Evolutionary conservation across 2,797 vertebrate species (phyloP), one percentile per base, ranked within the genome.

Genomic region (Kryptolebias ocellatus): DNA sequence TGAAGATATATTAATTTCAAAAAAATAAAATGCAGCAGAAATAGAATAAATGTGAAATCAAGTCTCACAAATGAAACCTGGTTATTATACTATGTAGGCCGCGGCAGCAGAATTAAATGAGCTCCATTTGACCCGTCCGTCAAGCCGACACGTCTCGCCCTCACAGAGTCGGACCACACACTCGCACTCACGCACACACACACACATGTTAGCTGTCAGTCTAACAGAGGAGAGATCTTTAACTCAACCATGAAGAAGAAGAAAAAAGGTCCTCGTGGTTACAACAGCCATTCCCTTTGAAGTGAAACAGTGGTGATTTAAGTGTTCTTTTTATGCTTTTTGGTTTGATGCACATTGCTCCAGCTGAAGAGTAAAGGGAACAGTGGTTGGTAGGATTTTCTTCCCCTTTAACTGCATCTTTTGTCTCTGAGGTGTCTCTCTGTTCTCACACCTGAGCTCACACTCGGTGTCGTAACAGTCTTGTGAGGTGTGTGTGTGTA

Each of bases 281-380:
- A 79, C 74, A 80, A 86, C 88, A 90, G 85, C 82, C 83, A 84
- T 89, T 88, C 88, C 83, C 83, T 90, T 85, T 84, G 83, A 83
- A 67, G 89, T 93, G 90, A 89, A 86, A 86, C 85, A 87, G 83
- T 89, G 79, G 83, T 87, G 86, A 87, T 80, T 83, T 76, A 65
- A 80, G 84, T 92, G 84, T 90, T 81, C 53, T 54, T 70, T 83
- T 84, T 67, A 87, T 90, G 72, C 84, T 93, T 94, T 94, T 94
- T 93, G 93, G 93, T 93, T 93, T 91, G 89, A 91, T 89, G 89
- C 89, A 89, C 83, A 55, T 90, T 79, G 86, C 86, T 91, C 90
- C 90, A 87, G 89, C 84, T 87, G 83, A 85, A 83, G 76, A 83
- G 88, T 90, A 90, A 91, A 92, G 88, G 91, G 88, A 89, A 92